These are phyloP conservation scores for Capromys pilorides DNA, from an alignment of 2,797 vertebrate species.

Conservation along the genomic window DNA sequence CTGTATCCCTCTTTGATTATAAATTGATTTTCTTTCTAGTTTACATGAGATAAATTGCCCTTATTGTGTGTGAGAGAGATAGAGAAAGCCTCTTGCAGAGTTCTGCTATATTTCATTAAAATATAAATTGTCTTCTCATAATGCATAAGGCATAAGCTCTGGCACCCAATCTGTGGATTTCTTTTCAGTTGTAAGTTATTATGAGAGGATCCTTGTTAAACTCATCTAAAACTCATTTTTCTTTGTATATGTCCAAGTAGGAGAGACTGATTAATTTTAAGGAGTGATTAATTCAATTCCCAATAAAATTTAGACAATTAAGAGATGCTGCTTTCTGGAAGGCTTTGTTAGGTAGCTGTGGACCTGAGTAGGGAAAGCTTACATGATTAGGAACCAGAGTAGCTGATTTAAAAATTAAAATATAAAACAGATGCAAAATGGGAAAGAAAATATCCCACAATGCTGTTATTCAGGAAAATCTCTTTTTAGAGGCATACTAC, in stretches of 20 bases:
- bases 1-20: not conserved
- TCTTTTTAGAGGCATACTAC: not conserved
- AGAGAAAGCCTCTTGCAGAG: not conserved
- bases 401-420: not conserved
- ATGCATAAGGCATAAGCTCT: not conserved
- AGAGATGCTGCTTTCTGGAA: not conserved
- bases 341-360: too few relatives aligned
- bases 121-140: not conserved
- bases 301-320: constrained; percentile 10
- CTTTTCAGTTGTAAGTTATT: constrained; percentile 4
- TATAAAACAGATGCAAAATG: not conserved
- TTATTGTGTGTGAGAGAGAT: not conserved
- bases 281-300: not conserved
- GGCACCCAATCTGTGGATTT: not conserved
- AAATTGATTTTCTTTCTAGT: not conserved
- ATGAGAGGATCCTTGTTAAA: not conserved
- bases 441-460: not conserved
- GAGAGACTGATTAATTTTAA: constrained; percentile 9
- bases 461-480: constrained; percentile 19
- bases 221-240: not conserved
- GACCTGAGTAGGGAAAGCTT: not conserved
- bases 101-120: not conserved
- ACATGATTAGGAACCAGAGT: not conserved
- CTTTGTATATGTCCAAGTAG: not conserved
- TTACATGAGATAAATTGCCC: not conserved